Evolutionary conservation across 2,888 invertebrate genomes (phyloP), one percentile per base, ranked within the genome.

Genomic region (Tenthredo notha): DNA sequence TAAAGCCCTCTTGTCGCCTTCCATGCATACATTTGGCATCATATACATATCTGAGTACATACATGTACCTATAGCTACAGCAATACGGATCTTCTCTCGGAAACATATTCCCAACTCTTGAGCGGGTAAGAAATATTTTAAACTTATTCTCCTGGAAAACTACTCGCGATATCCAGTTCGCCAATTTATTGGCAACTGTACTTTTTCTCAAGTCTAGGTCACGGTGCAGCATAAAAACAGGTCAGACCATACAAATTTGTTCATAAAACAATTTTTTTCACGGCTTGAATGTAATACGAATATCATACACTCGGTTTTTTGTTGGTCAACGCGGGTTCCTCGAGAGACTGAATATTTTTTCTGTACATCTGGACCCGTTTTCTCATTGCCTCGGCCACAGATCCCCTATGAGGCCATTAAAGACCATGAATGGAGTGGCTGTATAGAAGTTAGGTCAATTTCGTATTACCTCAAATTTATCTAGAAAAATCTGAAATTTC

Each of bases 161-260:
- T 25, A 74, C 40, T 74, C 10, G 25, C 72, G 72, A 33, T 67
- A 67, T 2, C 40, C 43, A 43, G 43, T 40, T 40, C n/a, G 21
- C 18, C 72, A 21, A 43, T 74, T 74, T 72, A 43, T 40, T 25
- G 43, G 40, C 72, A 43, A 43, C 72, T 74, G n/a, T 21, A 29
- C 15, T 43, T 74, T 29, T 21, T 43, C 72, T 0, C 9, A 43
- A 43, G 72, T 74, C 40, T 29, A 43, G 21, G n/a, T 43, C 67
- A 67, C 15, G 5, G 67, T 2, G 2, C 33, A 33, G 15, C 67
- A 33, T 33, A 61, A 12, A 25, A 25, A 12, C 12, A 21, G 25
- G 61, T 12, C 25, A 21, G 67, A 67, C 33, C 33, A 33, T 15
- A 67, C 67, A 33, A 25, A 67, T 33, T 67, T 33, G 18, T 67